Percentiles rank a stretch among this genome's conserved stretches.
Evolutionary conservation across 1,140 invertebrate species (phyloP).

Genomic region (Drosophila micromelanica): DNA sequence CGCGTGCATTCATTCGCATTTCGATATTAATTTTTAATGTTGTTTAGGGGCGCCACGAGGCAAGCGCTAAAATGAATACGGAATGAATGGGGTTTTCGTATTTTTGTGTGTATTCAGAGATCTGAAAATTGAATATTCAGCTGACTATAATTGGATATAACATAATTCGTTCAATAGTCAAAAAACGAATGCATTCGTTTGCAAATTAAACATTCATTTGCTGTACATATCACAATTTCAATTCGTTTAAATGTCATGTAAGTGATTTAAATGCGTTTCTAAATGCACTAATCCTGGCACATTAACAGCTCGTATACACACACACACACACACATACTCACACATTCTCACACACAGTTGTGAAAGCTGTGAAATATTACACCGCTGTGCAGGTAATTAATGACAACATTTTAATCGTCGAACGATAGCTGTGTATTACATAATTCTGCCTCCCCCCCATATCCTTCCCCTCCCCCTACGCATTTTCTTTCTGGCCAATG

Average conservation of each 20-base stretch:
- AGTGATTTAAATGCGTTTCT: constrained; percentile 54
- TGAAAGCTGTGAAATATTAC: constrained; percentile 68
- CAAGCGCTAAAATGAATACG: background rate
- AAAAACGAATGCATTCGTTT: background rate
- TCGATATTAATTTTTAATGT: background rate
- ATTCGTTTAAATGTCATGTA: constrained; percentile 43
- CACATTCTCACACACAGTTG: no score
- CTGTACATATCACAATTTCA: constrained; percentile 29
- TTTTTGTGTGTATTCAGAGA: background rate
- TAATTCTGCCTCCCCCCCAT: background rate
- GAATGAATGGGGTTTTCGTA: background rate
- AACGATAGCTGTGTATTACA: constrained; percentile 62
- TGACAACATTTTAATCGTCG: constrained; percentile 77
- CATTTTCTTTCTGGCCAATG: no score
- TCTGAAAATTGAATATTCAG: background rate
- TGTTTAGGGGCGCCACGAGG: background rate
- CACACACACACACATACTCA: background rate
- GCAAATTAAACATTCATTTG: constrained; percentile 2
- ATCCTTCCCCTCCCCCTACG: background rate
- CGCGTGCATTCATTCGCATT: background rate
- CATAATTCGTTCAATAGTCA: background rate
- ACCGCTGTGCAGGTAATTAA: constrained; percentile 69
- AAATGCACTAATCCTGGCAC: constrained; percentile 62
- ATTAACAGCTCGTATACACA: constrained; percentile 59
- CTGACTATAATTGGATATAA: constrained; percentile 2